Evolutionary conservation across 1,140 invertebrate genomes (phyloP).

Genomic region (Drosophila kurseongensis): DNA sequence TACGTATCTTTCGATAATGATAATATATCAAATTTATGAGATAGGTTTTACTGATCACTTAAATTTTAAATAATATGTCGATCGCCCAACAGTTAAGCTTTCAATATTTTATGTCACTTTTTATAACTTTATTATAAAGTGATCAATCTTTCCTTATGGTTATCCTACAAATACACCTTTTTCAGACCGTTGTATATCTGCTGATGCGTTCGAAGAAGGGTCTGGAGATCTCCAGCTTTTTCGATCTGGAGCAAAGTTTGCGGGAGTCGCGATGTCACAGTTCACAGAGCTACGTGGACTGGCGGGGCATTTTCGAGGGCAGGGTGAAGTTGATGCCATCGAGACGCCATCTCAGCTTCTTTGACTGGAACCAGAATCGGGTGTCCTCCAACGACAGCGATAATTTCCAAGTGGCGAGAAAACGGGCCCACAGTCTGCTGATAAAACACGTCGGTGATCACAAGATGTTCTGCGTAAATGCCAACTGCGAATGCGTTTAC

Average conservation of each 20-base stretch:
- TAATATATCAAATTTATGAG: no score
- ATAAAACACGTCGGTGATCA: conserved; percentile 51
- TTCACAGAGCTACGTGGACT: conserved; percentile 20
- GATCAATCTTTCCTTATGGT: no score
- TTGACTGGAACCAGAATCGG: conserved; percentile 40
- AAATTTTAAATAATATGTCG: no score
- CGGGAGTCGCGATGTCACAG: conserved; percentile 10
- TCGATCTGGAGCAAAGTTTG: conserved; percentile 55
- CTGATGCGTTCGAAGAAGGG: conserved; percentile 46
- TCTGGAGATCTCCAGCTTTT: conserved; percentile 43
- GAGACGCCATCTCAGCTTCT: conserved; percentile 40
- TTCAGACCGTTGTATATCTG: conserved; percentile 50
- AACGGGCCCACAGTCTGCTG: conserved; percentile 51
- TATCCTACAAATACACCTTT: no score
- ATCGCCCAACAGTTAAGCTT: no score
- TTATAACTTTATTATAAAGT: no score
- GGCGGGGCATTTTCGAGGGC: conserved; percentile 51
- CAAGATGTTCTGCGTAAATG: conserved; percentile 53
- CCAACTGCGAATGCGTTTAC: conserved; percentile 17
- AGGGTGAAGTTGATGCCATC: conserved; percentile 24
- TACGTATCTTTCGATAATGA: no score
- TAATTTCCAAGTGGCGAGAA: conserved; percentile 30
- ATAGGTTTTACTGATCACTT: no score
- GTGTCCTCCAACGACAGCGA: conserved; percentile 35
- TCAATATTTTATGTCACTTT: no score